Evolutionary conservation across 2,888 invertebrate species (phyloP).

Genomic region (Perdita meconis): DNA sequence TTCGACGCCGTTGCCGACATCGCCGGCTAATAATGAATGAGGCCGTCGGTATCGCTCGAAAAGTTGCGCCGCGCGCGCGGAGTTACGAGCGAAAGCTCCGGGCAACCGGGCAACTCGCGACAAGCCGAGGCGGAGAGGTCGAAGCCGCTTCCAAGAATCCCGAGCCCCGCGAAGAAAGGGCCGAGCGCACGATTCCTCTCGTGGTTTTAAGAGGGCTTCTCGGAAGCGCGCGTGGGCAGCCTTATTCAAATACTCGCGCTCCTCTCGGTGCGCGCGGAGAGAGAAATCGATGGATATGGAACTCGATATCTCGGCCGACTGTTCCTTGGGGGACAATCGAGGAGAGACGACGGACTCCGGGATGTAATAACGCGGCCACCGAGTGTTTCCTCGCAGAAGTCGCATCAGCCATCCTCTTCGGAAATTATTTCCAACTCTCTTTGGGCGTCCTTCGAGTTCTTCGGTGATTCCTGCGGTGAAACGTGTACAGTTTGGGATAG

Average conservation of each 20-base stretch:
- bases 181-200: conserved; percentile 39
- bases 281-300: conserved; percentile 38
- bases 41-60: too few relatives aligned
- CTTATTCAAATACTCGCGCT: conserved; percentile 43
- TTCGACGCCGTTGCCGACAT: too few relatives aligned
- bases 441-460: not conserved
- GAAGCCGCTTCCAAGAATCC: conserved; percentile 41
- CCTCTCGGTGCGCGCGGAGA: not conserved
- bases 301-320: conserved; percentile 11
- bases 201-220: conserved; percentile 43
- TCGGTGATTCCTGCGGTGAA: too few relatives aligned
- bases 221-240: conserved; percentile 52
- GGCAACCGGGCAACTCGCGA: conserved; percentile 26
- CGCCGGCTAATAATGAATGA: too few relatives aligned
- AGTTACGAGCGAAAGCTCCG: conserved; percentile 30
- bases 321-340: not conserved
- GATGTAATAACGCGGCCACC: not conserved
- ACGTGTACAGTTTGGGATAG: too few relatives aligned
- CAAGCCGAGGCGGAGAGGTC: not conserved
- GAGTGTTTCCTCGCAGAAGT: too few relatives aligned
- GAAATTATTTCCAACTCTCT: conserved; percentile 1
- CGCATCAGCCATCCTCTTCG: too few relatives aligned
- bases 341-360: not conserved
- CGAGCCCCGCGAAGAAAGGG: conserved; percentile 37
- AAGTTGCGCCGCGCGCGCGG: not conserved